Evolutionary conservation across 2,888 invertebrate species (phyloP).

Genomic region (Lithophane socia): DNA sequence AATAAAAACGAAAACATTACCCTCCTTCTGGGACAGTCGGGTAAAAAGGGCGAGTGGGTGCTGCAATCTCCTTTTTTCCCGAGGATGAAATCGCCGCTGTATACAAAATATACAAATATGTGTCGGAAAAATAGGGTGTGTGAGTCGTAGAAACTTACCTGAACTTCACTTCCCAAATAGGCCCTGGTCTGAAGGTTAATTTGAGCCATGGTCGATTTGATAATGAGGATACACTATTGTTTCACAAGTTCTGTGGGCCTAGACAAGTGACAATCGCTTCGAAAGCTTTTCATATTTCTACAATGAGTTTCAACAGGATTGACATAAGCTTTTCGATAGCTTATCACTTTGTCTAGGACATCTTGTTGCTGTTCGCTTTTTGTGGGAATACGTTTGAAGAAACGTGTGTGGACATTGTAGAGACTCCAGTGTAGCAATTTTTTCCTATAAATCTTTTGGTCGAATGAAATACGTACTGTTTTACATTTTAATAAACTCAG

Average conservation of each 20-base stretch:
- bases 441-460: not conserved
- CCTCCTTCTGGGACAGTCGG: no score
- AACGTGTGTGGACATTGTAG: no score
- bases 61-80: not conserved
- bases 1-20: no score
- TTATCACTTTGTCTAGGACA: no score
- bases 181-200: not conserved
- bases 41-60: not conserved
- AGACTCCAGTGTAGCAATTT: not conserved
- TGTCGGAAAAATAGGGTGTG: no score
- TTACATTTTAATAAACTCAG: slow-evolving; percentile 34
- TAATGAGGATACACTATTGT: no score
- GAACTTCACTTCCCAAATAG: not conserved
- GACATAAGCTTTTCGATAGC: no score
- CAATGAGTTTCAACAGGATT: no score
- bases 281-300: no score
- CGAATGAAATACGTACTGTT: not conserved
- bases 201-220: not conserved
- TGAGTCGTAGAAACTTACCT: not conserved
- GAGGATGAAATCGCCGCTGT: not conserved
- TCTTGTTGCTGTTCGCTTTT: not conserved
- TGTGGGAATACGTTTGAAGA: not conserved
- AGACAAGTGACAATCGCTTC: no score
- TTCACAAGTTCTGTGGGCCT: not conserved
- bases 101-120: no score